phyloP scores from a whole-genome alignment of 2,113 vertebrate genomes.

The Hiodon tergisus region DNA sequence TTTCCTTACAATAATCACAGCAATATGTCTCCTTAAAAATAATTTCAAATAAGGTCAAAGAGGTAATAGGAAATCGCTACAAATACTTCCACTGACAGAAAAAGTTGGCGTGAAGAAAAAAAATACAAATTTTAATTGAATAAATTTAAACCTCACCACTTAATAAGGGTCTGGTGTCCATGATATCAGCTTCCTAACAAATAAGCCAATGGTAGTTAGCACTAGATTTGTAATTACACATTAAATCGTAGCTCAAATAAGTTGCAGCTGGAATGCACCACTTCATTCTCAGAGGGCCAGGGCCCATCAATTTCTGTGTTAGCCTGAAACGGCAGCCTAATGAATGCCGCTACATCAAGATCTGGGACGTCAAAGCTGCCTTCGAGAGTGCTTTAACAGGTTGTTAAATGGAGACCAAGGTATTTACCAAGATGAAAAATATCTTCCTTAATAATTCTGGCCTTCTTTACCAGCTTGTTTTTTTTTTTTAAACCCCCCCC shows the following conservation, averaged over 20 bases:
- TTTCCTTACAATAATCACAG: too few species aligned
- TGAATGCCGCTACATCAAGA: not conserved
- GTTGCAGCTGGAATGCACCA: not conserved
- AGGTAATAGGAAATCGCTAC: too few species aligned
- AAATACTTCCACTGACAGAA: too few species aligned
- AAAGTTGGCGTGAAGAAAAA: too few species aligned
- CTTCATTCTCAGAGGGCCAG: not conserved
- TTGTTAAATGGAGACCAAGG: not conserved
- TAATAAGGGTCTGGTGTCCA: not conserved
- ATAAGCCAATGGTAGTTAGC: not conserved
- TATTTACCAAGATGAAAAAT: constrained; percentile 11
- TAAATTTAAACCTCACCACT: not conserved
- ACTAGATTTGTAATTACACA: not conserved
- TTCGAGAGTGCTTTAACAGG: not conserved
- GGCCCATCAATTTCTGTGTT: not conserved
- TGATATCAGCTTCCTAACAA: not conserved
- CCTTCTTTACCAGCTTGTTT: not conserved
- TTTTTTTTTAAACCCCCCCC: not conserved
- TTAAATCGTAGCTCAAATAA: not conserved
- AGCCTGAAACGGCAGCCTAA: not conserved
- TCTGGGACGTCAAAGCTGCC: not conserved
- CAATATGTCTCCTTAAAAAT: too few species aligned
- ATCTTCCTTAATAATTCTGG: constrained; percentile 9
- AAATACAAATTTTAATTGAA: not conserved
- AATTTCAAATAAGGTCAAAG: too few species aligned